Evolutionary conservation across 2,888 invertebrate species (phyloP), one percentile per base, ranked within the genome.

Genomic region (Parochlus steinenii): DNA sequence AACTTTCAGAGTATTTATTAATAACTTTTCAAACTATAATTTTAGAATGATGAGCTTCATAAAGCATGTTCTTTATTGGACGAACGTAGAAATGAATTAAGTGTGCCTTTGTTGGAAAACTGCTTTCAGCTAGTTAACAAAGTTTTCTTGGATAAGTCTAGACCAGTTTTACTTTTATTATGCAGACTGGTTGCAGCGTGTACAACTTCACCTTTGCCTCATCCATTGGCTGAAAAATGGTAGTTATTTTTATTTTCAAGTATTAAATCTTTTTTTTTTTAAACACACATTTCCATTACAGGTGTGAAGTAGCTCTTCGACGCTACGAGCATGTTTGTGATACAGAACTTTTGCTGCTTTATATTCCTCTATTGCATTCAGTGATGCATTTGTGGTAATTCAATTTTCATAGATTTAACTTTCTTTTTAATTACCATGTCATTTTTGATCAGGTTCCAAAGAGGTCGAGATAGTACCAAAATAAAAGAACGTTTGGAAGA

Each of bases 311-410:
- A 5, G 76, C 77, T 0, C 52, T 79, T n/a, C 65, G 67, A 46
- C 63, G 79, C 33, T 79, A 71, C 44, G 74, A 79, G 43, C 74
- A 69, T 3, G 70, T 79, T 42, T 72, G 74, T 47, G 79, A 79
- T 51, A 68, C 69, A 10, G 78, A 79, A 47, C 53, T 78, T 25
- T 54, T 79, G 33, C 63, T 69, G 28, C 62, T 78, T 23, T 79
- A 79, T 48, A 61, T 74, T 45, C 79, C 79, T 2, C 54, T 79
- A 30, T 45, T 79, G 38, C 69, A 75, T 45, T 64, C 73, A 5
- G 76, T 76, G 46, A 65, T 71, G 27, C 69, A 68, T 46, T 64
- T 78, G 45, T 76, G 73, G 71, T 69, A 45, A 54, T 55, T 20
- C 7, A 18, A 37, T 33, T 14, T 37, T 27, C 24, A 25, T n/a